Evolutionary conservation across 2,888 invertebrate species (phyloP), one percentile per base, ranked within the genome.

Genomic region (Anarsia innoxiella): DNA sequence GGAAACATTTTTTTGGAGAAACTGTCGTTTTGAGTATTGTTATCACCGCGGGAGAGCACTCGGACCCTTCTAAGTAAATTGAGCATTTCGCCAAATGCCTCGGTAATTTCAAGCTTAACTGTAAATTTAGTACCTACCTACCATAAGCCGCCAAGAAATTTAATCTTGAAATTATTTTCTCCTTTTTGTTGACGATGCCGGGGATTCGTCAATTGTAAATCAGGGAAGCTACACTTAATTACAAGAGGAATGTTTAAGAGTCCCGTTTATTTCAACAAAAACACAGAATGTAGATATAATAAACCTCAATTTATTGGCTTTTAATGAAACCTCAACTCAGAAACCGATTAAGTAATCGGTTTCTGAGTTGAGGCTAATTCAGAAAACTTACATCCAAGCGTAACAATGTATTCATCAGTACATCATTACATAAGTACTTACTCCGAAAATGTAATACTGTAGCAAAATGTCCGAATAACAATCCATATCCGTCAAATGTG

Each of bases 61-160:
- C 53, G 50, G 56, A 60, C 61, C 55, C 64, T 59, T 48, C 57
- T 56, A 34, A 66, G 66, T 67, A 77, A 78, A 79, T 77, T 75
- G 76, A 77, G 73, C 71, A 71, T 76, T 76, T 66, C 61, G 50
- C 59, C 59, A 64, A 78, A 75, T 66, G 67, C 67, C 63, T 59
- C 63, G 56, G 76, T 72, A 72, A 78, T 79, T 74, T 69, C 45
- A 53, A 58, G 67, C 64, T 66, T 66, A 63, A 66, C 66, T 70
- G 59, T 56, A 66, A 74, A 77, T 77, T 79, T 73, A 70, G 62
- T 70, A 65, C 65, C n/a, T n/a, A n/a, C n/a, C n/a, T n/a, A n/a
- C n/a, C n/a, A 64, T 69, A 75, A 74, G 68, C 69, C 68, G 59
- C 59, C 59, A 67, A 70, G 69, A 71, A 74, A 78, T 75, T 73